A percentile compares a stretch with the other conserved stretches of the same genome.
These are phyloP conservation scores for Hypomecis punctinalis DNA, from an alignment of 2,888 invertebrate species.

Conservation along the genomic window DNA sequence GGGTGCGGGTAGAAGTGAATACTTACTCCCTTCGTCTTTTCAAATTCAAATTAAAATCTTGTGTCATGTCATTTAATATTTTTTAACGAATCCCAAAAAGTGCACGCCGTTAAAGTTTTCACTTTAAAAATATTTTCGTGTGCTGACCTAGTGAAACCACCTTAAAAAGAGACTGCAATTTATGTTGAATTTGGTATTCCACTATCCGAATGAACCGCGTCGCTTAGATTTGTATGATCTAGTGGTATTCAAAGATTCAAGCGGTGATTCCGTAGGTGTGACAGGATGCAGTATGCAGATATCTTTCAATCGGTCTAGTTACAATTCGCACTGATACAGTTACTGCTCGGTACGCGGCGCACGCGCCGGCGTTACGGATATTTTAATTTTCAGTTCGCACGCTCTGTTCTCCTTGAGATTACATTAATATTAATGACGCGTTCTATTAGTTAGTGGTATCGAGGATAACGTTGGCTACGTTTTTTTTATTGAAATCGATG, in stretches of 20 bases:
- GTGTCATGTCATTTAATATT: too few species aligned
- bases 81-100: too few species aligned
- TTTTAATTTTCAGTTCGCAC: slow-evolving; percentile 83
- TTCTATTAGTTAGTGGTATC: slow-evolving; percentile 29
- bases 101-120: too few species aligned
- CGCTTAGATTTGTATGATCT: too few species aligned
- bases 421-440: slow-evolving; percentile 74
- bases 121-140: too few species aligned
- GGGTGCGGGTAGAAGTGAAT: too few species aligned
- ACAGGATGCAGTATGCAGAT: slow-evolving; percentile 1
- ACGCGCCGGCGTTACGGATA: slow-evolving; percentile 72
- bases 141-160: too few species aligned
- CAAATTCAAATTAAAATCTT: too few species aligned
- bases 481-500: slow-evolving; percentile 34
- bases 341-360: slow-evolving; percentile 58
- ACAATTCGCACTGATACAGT: slow-evolving; percentile 41
- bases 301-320: slow-evolving; percentile 23
- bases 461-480: slow-evolving; percentile 39
- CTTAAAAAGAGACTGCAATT: too few species aligned
- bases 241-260: background rate
- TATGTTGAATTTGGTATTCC: too few species aligned
- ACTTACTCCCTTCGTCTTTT: too few species aligned
- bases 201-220: too few species aligned
- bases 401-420: slow-evolving; percentile 68
- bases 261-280: background rate